Conservation (phyloP, 2,888 invertebrate species). For the Fabriciana adippe region DNA sequence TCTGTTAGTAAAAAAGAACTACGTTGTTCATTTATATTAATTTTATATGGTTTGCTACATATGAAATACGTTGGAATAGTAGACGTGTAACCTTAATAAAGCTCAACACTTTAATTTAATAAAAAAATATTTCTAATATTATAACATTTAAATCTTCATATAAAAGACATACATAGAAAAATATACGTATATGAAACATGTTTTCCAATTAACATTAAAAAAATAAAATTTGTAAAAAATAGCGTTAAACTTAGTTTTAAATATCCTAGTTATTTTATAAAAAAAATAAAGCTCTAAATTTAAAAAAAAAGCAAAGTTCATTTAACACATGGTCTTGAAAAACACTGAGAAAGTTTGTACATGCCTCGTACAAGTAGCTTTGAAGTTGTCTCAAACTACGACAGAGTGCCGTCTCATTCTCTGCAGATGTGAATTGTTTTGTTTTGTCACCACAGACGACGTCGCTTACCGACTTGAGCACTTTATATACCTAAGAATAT, state of each 20-base stretch:
- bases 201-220: too few relatives aligned
- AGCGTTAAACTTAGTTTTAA: too few relatives aligned
- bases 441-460: constrained; percentile 10
- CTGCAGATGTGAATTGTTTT: constrained; percentile 14
- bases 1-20: neutral
- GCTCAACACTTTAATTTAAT: too few relatives aligned
- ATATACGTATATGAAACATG: too few relatives aligned
- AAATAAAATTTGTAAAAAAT: too few relatives aligned
- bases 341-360: neutral
- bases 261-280: too few relatives aligned
- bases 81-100: too few relatives aligned
- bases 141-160: too few relatives aligned
- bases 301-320: neutral
- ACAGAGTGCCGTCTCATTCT: constrained; percentile 13
- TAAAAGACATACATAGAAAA: neutral
- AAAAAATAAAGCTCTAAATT: too few relatives aligned
- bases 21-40: neutral
- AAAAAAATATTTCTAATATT: too few relatives aligned
- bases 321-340: neutral
- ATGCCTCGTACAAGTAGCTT: constrained; percentile 6
- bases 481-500: too few relatives aligned
- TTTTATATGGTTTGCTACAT: neutral
- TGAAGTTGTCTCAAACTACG: constrained; percentile 30
- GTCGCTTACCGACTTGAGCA: neutral
- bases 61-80: neutral